Evolutionary conservation across 1,140 invertebrate species (phyloP), one percentile per base, ranked within the genome.

Genomic region (Diploscapter pachys): DNA sequence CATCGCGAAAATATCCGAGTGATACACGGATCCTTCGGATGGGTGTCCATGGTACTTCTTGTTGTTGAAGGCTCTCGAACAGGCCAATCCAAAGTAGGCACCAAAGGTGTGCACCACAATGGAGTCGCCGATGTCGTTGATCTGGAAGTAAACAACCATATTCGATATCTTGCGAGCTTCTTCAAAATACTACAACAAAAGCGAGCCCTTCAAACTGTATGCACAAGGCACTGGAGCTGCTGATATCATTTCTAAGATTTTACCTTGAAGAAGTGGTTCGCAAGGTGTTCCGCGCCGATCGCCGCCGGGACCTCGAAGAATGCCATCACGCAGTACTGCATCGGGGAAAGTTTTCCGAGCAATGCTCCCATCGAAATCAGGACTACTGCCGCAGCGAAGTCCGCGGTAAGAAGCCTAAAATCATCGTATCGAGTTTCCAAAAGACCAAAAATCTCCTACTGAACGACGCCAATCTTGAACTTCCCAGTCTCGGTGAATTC

Each of bases 341-440:
- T 63, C 0, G 87, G 85, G 72, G 84, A 86, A 0, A 84, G 79
- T 76, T 88, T 88, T 4, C 88, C 88, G 9, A 88, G 80, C 5
- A 88, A 79, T 6, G 87, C 87, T 3, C 88, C 88, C 73, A 88
- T 88, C 4, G 86, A 87, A 6, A 88, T 88, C 31, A 88, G 79
- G 13, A 88, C 85, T 4, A 86, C 85, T 0, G 87, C 87, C 3
- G 86, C 81, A 4, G 84, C 84, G 76, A 88, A 88, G 72, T 88
- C 87, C 3, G 87, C 85, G 3, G 83, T 83, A 9, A 88, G 65
- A 76, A 88, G 80, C n/a, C 87, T 88, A 31, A 31, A 31, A 31
- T 31, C 31, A 31, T 1, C 31, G 31, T 81, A 59, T 9, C 53
- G 51, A 31, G 2, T 8, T 65, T 9, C 9, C 8, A 65, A 13